phyloP scores from a whole-genome alignment of 2,797 vertebrate species.

The Enoplosus armatus region DNA sequence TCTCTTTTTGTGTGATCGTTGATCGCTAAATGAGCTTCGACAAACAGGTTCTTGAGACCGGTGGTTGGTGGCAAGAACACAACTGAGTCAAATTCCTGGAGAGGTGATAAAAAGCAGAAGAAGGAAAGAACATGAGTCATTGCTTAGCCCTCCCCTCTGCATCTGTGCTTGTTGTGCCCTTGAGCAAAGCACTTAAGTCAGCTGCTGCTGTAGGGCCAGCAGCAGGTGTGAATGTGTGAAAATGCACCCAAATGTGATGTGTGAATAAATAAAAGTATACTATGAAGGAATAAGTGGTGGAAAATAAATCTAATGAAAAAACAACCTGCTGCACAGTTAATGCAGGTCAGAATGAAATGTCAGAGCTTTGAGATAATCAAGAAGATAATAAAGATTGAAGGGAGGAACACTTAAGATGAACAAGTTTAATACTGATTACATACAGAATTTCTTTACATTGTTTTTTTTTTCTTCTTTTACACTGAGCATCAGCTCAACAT shows the following conservation, averaged over 20 bases:
- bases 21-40: conserved; percentile 1
- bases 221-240: background rate
- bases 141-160: background rate
- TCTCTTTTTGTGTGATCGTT: background rate
- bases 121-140: background rate
- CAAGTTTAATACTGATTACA: conserved; percentile 68
- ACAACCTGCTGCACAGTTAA: background rate
- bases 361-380: conserved; percentile 4
- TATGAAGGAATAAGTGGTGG: background rate
- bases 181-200: conserved; percentile 1
- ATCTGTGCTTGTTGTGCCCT: background rate
- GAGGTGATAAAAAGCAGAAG: background rate
- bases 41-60: background rate
- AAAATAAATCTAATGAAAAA: background rate
- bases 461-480: conserved; percentile 25
- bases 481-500: conserved; percentile 35
- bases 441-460: conserved; percentile 42
- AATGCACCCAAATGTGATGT: background rate
- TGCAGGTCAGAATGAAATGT: background rate
- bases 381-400: conserved; percentile 25
- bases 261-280: background rate
- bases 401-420: conserved; percentile 28
- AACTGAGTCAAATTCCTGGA: conserved; percentile 20
- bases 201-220: background rate
- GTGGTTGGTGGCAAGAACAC: background rate